Evolutionary conservation across 2,797 vertebrate species (phyloP), one percentile per base, ranked within the genome.

Genomic region (Centropyge bicolor): DNA sequence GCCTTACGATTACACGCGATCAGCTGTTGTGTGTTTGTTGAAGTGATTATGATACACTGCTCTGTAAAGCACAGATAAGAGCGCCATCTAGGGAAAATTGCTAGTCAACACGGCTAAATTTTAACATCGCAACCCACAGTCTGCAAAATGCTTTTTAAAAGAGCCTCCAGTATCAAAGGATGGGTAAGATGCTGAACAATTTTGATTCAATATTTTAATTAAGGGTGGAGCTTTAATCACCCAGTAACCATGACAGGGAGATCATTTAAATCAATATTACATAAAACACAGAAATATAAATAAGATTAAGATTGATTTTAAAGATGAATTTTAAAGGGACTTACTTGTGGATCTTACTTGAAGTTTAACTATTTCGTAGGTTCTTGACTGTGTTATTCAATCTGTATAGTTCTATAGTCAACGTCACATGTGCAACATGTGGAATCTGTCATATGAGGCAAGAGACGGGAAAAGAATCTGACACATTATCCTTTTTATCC

Each of bases 1-100:
- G 6, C 11, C 17, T 3, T 1, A 14, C 27, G 16, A 70, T 57
- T 5, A 70, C 6, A 8, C 36, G 19, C 35, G 8, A 16, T 10
- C 52, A 45, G 14, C 40, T 16, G 27, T 20, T 22, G 0, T 6
- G 5, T 35, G 9, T 8, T 35, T 35, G 41, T 9, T 45, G 6
- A 64, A 66, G 22, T 43, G 41, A 45, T 19, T 45, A 9, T 12
- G 11, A 6, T n/a, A 2, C 14, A 16, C 10, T 24, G 27, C 11
- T 43, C 3, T 49, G 16, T 11, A 14, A 48, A 59, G 6, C 77
- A 22, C 0, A 62, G 13, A 49, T 27, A 27, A 64, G 40, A 76
- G 72, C 17, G 74, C 78, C 84, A 79, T 84, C 90, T 81, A 67
- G 46, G 5, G 86, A 82, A 41, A 38, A 43, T 40, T 27, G 0